These are phyloP conservation scores for Raja brachyura DNA, from an alignment of 2,113 vertebrate species.

Conservation along the genomic window DNA sequence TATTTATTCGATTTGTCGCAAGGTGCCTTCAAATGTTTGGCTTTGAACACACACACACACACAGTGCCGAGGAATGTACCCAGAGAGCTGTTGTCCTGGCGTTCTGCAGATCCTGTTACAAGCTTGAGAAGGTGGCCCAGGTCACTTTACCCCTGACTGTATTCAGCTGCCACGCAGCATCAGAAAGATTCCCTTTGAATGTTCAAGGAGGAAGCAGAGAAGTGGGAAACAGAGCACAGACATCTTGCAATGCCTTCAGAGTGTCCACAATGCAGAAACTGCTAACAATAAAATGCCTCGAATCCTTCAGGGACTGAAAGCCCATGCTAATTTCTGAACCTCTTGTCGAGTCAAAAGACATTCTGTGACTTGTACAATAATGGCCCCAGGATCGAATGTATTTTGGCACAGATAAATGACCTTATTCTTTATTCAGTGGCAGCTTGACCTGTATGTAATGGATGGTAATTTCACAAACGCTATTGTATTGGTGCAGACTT, in stretches of 20 bases:
- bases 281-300: not conserved
- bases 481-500: not conserved
- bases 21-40: not conserved
- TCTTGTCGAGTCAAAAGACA: not conserved
- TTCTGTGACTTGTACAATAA: not conserved
- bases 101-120: not conserved
- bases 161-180: not conserved
- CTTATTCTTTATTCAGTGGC: not conserved
- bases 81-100: not conserved
- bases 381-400: not conserved
- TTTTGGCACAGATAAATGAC: not conserved
- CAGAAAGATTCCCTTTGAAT: not conserved
- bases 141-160: not conserved
- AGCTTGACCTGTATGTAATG: conserved; percentile 1
- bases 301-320: not conserved
- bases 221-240: not conserved
- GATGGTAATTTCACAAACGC: not conserved
- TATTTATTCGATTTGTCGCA: not conserved
- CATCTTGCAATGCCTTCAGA: not conserved
- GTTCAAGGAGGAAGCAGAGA: not conserved
- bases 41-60: not conserved
- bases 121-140: not conserved
- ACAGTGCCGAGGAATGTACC: not conserved
- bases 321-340: not conserved
- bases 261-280: not conserved